Evolutionary conservation across 1,140 invertebrate genomes (phyloP).

Genomic region (Drosophila ambigua): DNA sequence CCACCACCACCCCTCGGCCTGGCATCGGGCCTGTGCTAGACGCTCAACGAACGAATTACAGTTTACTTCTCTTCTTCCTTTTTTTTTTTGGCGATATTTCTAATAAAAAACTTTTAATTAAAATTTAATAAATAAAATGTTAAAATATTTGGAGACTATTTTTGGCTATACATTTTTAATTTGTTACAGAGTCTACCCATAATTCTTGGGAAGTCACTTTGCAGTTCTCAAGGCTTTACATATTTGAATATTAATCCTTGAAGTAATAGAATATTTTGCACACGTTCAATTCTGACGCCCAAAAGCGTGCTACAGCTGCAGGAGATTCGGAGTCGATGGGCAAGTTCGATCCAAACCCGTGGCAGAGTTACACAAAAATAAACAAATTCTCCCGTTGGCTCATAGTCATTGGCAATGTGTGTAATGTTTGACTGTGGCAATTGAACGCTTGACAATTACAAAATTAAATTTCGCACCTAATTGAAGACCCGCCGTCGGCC

Average conservation of each 20-base stretch:
- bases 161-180: background rate
- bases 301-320: constrained; percentile 14
- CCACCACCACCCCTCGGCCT: constrained; percentile 43
- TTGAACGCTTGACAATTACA: constrained; percentile 16
- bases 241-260: no score
- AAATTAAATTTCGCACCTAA: constrained; percentile 39
- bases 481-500: constrained; percentile 22
- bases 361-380: no score
- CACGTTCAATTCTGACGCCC: background rate
- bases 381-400: no score
- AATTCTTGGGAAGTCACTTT: no score
- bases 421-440: constrained; percentile 11
- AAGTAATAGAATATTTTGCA: background rate
- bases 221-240: no score
- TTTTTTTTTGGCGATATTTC: constrained; percentile 38
- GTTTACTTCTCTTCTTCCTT: no score
- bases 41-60: background rate
- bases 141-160: background rate
- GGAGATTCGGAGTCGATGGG: no score
- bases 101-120: constrained; percentile 38
- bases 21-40: constrained; percentile 41
- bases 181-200: no score
- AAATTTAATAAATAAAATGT: constrained; percentile 37
- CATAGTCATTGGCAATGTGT: background rate
- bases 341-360: background rate